Evolutionary conservation across 2,888 invertebrate genomes (phyloP), one percentile per base, ranked within the genome.

Genomic region (Balanococcus diminutus): DNA sequence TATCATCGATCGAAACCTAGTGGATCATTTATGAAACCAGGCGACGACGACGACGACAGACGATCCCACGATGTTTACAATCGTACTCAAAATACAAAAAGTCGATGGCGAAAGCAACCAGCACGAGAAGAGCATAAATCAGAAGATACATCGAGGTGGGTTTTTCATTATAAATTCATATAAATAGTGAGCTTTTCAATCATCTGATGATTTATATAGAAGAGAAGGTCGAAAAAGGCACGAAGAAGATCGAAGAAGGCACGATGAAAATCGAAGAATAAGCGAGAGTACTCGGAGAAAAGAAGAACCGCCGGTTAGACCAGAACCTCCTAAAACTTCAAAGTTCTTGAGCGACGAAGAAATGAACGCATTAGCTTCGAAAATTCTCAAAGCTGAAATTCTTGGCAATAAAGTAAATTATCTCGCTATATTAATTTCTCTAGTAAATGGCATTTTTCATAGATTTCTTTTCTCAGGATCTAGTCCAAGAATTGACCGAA

Each of bases 351-450:
- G 94, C 75, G 94, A 96, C 90, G 93, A 94, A 88, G 95, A 98
- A 90, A 93, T 97, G 92, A 99, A 99, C 90, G 94, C 94, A 88
- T 90, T 99, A 67, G 96, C 94, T 61, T 97, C 98, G 1, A 96
- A 95, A 91, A 93, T 98, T 87, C 91, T 99, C 0, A 97, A 97
- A 91, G 98, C 98, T 16, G 98, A 99, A 92, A 93, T 99, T 88
- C 93, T 97, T 92, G 98, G 97, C 22, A 94, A 98, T 89, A 90
- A 90, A 88, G 93, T 92, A 88, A 88, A 25, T 32, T n/a, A 25
- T 39, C 25, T 11, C 11, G 6, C n/a, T 61, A 25, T 8, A 25
- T 25, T 22, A 61, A 61, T 61, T 19, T 8, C 61, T 2, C 25
- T 0, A 25, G 0, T 46, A 2, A 46, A n/a, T 0, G n/a, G n/a